These are phyloP conservation scores for Coregonus suidteri DNA, from an alignment of 2,797 vertebrate genomes.

Conservation along the genomic window DNA sequence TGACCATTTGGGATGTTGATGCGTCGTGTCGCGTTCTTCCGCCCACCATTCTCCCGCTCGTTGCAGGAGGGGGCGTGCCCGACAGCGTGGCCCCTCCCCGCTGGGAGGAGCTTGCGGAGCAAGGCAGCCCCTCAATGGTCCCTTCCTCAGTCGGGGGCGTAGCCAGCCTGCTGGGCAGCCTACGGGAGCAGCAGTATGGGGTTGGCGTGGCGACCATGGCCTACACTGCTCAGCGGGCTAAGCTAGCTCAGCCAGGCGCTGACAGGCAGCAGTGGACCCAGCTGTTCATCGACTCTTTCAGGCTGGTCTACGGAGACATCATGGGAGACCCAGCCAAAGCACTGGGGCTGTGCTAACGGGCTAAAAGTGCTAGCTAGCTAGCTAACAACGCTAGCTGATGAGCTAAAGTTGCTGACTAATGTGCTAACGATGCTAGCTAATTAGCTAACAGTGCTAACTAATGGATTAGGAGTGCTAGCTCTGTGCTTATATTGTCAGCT, in stretches of 20 bases:
- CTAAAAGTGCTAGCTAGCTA: constrained; percentile 63
- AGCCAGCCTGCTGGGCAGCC: constrained; percentile 85
- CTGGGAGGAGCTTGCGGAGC: constrained; percentile 77
- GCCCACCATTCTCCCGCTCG: constrained; percentile 62
- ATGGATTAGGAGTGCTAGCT: neutral
- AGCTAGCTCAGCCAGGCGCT: constrained; percentile 84
- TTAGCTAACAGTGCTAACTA: neutral
- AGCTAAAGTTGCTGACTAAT: constrained; percentile 11
- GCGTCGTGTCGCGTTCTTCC: constrained; percentile 61
- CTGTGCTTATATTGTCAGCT: neutral
- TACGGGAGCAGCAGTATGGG: constrained; percentile 84
- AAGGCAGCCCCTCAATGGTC: constrained; percentile 82
- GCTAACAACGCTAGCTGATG: neutral
- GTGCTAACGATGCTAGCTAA: neutral
- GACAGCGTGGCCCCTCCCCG: constrained; percentile 77
- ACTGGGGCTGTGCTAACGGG: constrained; percentile 85
- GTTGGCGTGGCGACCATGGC: constrained; percentile 95
- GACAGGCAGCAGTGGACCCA: constrained; percentile 95
- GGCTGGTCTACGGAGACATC: constrained; percentile 92
- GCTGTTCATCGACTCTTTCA: constrained; percentile 96
- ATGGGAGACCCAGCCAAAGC: constrained; percentile 86
- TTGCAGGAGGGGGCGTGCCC: constrained; percentile 27
- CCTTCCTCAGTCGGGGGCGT: constrained; percentile 89
- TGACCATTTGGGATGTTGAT: constrained; percentile 30
- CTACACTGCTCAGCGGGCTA: constrained; percentile 97